Evolutionary conservation across 2,888 invertebrate genomes (phyloP).

Genomic region (Plagiodera versicolora): DNA sequence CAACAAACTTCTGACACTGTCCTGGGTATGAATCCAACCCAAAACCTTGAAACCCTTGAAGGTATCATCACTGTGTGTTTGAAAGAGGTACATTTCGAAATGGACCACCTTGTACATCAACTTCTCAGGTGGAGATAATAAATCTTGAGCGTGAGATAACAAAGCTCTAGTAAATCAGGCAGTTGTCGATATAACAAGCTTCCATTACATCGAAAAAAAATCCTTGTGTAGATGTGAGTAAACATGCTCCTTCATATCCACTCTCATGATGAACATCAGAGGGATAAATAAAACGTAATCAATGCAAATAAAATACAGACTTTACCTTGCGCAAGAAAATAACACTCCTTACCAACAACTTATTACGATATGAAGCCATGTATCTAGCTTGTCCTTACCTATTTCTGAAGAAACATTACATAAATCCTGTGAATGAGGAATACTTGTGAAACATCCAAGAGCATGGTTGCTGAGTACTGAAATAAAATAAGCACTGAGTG

Average conservation of each 20-base stretch:
- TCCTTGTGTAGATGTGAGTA: too few relatives aligned
- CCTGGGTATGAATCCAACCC: too few relatives aligned
- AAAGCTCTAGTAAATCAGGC: background rate
- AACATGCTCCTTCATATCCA: too few relatives aligned
- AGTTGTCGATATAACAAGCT: background rate
- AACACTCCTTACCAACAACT: background rate
- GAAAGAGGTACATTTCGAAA: too few relatives aligned
- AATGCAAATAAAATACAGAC: background rate
- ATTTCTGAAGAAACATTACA: conserved; percentile 6
- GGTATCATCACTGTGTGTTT: too few relatives aligned
- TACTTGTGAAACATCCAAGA: conserved; percentile 1
- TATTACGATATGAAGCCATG: conserved; percentile 3
- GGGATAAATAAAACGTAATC: background rate
- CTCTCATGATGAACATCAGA: background rate
- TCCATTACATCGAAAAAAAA: too few relatives aligned
- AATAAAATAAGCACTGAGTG: background rate
- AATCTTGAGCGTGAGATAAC: background rate
- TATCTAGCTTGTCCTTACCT: conserved; percentile 2
- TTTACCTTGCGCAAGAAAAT: background rate
- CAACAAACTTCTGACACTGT: too few relatives aligned
- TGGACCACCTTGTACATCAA: too few relatives aligned
- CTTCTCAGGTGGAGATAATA: background rate
- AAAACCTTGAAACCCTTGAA: too few relatives aligned
- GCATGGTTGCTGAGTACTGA: background rate
- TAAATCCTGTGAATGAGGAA: conserved; percentile 8